Evolutionary conservation across 2,888 invertebrate genomes (phyloP).

Genomic region (Trissolcus brochymenae): DNA sequence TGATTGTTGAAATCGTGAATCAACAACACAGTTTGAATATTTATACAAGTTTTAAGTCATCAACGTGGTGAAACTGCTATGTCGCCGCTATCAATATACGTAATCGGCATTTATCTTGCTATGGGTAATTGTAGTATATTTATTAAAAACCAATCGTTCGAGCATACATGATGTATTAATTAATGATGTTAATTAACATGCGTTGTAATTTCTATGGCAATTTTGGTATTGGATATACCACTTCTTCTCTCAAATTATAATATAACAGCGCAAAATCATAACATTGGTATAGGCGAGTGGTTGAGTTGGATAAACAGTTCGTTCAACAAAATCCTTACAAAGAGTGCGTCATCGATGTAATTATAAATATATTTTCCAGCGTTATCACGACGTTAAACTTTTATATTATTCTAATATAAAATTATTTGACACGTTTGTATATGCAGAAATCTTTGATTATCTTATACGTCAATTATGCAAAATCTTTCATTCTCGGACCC

Average conservation of each 20-base stretch:
- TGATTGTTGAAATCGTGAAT: no score
- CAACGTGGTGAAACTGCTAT: constrained; percentile 53
- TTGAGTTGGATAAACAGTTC: constrained; percentile 36
- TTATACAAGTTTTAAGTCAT: constrained; percentile 3
- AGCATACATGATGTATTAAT: constrained; percentile 40
- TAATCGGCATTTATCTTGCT: constrained; percentile 55
- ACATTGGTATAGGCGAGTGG: constrained; percentile 38
- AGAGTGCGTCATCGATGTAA: no score
- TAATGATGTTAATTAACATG: constrained; percentile 44
- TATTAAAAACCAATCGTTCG: constrained; percentile 33
- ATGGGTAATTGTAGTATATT: constrained; percentile 55
- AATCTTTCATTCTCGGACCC: constrained; percentile 61
- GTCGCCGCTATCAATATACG: constrained; percentile 43
- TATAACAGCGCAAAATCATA: constrained; percentile 40
- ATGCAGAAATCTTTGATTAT: constrained; percentile 45
- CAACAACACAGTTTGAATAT: no score
- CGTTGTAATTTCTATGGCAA: constrained; percentile 41
- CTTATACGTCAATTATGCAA: constrained; percentile 61
- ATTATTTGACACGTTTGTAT: neutral
- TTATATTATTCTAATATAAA: no score
- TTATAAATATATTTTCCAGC: no score
- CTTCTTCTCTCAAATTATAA: constrained; percentile 32
- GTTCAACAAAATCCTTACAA: neutral
- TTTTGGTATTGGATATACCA: constrained; percentile 33
- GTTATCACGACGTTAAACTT: no score